Evolutionary conservation across 2,888 invertebrate genomes (phyloP).

Genomic region (Xestia sexstrigata): DNA sequence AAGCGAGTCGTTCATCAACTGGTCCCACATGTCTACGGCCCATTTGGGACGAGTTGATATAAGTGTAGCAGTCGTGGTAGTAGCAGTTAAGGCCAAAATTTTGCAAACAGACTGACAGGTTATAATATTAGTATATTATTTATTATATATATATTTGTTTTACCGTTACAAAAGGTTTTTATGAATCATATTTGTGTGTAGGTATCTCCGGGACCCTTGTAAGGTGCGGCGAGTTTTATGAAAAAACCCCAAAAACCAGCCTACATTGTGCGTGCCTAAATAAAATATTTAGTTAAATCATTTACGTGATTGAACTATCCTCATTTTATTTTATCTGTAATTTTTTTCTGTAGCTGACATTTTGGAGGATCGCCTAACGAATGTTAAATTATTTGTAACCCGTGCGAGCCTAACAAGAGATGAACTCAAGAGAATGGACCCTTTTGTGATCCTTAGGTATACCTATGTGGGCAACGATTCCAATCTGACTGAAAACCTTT

Average conservation of each 20-base stretch:
- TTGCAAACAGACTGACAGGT: not conserved
- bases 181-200: constrained; percentile 64
- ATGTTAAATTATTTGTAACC: not conserved
- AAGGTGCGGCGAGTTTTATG: constrained; percentile 34
- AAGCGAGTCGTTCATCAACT: too few species aligned
- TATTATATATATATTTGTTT: constrained; percentile 35
- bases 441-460: too few species aligned
- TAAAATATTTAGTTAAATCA: constrained; percentile 23
- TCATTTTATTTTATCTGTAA: not conserved
- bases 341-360: not conserved
- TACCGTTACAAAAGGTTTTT: constrained; percentile 70
- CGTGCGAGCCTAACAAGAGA: not conserved
- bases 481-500: not conserved
- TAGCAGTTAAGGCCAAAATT: not conserved
- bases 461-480: not conserved
- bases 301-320: constrained; percentile 4
- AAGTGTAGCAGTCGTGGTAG: not conserved
- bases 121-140: not conserved
- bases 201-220: constrained; percentile 50
- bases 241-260: constrained; percentile 42
- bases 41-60: too few species aligned
- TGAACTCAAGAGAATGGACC: not conserved
- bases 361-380: constrained; percentile 11
- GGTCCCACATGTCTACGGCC: too few species aligned
- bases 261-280: constrained; percentile 3